Percentiles rank a stretch among this genome's conserved stretches.
Evolutionary conservation across 2,888 invertebrate species (phyloP).

Genomic region (Tenodera sinensis): DNA sequence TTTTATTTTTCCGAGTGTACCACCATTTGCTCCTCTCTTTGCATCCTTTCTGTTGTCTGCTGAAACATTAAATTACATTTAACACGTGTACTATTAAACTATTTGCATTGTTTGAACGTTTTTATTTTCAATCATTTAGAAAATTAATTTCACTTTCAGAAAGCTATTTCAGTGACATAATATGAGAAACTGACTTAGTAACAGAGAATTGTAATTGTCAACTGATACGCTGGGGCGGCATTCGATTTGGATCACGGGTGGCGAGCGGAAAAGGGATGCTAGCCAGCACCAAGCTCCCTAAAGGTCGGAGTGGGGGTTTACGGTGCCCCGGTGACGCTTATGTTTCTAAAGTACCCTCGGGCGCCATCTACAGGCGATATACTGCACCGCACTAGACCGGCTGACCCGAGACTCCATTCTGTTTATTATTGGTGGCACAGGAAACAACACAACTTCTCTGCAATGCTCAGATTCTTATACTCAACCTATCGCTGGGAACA

Average conservation of each 20-base stretch:
- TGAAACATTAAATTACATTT: too few relatives aligned
- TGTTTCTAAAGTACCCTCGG: constrained; percentile 8
- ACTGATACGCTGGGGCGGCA: neutral
- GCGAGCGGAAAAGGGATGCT: neutral
- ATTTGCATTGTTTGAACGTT: too few relatives aligned
- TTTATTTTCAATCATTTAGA: too few relatives aligned
- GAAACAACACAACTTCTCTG: neutral
- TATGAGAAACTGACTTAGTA: too few relatives aligned
- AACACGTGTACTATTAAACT: too few relatives aligned
- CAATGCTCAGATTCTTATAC: neutral
- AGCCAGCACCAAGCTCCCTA: neutral
- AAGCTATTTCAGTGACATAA: too few relatives aligned
- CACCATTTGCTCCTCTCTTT: too few relatives aligned
- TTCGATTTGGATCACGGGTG: neutral
- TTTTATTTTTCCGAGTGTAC: too few relatives aligned
- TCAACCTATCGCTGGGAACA: too few relatives aligned
- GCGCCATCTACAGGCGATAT: constrained; percentile 2
- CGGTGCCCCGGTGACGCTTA: neutral
- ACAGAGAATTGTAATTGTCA: too few relatives aligned
- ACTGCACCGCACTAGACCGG: neutral
- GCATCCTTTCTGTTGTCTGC: too few relatives aligned
- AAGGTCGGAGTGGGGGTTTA: neutral
- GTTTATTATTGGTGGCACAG: neutral
- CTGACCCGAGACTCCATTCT: neutral
- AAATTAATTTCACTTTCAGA: too few relatives aligned